Conservation (phyloP, 2,888 invertebrate species). For the Baronia brevicornis region DNA sequence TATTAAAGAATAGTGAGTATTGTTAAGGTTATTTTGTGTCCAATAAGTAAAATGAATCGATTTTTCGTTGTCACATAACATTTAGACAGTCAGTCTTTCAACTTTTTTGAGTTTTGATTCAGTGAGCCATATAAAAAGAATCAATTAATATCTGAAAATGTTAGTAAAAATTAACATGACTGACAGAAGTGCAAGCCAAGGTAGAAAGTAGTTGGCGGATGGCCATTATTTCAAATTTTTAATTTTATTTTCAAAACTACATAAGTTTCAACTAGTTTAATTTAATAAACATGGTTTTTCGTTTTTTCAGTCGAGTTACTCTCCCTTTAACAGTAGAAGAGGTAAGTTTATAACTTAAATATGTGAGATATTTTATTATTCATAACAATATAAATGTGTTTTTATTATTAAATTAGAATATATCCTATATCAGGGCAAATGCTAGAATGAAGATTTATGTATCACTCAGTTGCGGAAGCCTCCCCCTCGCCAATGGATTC, state of each 20-base stretch:
- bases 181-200: slow-evolving; percentile 58
- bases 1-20: slow-evolving; percentile 84
- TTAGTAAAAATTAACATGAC: slow-evolving; percentile 31
- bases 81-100: no score
- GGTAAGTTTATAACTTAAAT: slow-evolving; percentile 86
- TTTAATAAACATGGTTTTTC: slow-evolving; percentile 18
- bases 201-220: slow-evolving; percentile 39
- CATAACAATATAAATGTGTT: neutral
- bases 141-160: slow-evolving; percentile 15
- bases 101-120: slow-evolving; percentile 28
- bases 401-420: slow-evolving; percentile 1
- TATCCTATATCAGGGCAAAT: neutral
- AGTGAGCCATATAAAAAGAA: slow-evolving; percentile 34
- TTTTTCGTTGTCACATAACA: slow-evolving; percentile 39
- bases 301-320: slow-evolving; percentile 91
- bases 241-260: slow-evolving; percentile 4
- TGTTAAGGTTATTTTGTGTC: slow-evolving; percentile 51
- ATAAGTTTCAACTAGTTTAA: slow-evolving; percentile 1
- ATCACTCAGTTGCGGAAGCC: no score
- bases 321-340: slow-evolving; percentile 97
- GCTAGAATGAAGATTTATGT: no score
- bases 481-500: no score
- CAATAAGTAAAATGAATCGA: slow-evolving; percentile 61
- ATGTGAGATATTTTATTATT: slow-evolving; percentile 6
- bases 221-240: slow-evolving; percentile 24